These are phyloP conservation scores for Antechinus stuartii DNA, from an alignment of 2,113 vertebrate genomes.

Conservation along the genomic window DNA sequence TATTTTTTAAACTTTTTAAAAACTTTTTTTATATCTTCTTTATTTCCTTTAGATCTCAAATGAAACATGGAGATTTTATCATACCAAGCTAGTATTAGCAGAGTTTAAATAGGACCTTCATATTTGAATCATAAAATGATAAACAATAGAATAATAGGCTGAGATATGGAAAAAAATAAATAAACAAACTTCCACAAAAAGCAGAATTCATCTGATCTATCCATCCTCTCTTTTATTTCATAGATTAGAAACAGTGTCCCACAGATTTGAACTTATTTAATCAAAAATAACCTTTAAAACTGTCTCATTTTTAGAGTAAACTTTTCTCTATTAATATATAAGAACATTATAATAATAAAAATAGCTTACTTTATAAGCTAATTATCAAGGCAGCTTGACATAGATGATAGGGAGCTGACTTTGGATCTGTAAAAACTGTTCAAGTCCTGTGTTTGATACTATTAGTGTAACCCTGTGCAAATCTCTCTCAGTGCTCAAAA, in stretches of 20 bases:
- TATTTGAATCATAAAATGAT: neutral
- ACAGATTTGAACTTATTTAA: neutral
- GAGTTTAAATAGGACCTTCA: neutral
- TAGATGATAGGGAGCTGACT: neutral
- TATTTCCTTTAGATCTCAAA: neutral
- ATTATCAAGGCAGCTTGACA: neutral
- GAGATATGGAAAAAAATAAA: neutral
- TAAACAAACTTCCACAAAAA: no score
- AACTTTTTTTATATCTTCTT: neutral
- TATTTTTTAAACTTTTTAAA: neutral
- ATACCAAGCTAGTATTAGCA: neutral
- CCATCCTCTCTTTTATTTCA: neutral
- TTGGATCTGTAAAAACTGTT: neutral
- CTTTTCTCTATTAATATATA: conserved; percentile 41
- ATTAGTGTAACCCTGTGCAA: neutral
- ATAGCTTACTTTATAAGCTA: neutral
- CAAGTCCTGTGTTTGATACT: neutral
- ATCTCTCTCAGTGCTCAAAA: neutral
- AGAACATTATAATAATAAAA: conserved; percentile 2
- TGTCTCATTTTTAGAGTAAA: neutral
- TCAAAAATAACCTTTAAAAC: neutral
- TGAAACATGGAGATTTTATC: neutral
- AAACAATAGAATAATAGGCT: neutral
- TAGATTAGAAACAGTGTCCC: neutral
- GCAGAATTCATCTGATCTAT: neutral